phyloP scores from a whole-genome alignment of 2,797 vertebrate species.

The Setipinna tenuifilis region DNA sequence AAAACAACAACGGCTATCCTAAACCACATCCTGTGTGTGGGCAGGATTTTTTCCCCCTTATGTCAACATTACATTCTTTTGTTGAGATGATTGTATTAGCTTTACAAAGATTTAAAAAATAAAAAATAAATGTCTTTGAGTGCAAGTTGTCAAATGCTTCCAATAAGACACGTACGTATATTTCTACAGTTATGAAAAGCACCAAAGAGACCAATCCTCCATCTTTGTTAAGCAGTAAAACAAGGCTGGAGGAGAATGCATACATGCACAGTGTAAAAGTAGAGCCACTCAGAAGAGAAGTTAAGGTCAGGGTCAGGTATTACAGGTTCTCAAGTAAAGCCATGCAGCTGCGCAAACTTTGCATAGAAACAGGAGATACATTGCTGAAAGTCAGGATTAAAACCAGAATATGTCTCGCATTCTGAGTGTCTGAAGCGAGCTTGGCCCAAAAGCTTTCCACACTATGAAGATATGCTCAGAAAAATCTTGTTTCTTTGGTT shows the following conservation, averaged over 20 bases:
- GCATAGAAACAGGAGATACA: background rate
- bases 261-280: background rate
- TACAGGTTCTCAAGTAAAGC: background rate
- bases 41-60: background rate
- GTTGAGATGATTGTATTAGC: conserved; percentile 1
- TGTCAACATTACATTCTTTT: background rate
- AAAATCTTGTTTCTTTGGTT: conserved; percentile 30
- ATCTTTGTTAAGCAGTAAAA: background rate
- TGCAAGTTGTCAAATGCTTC: conserved; percentile 30
- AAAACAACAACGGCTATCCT: background rate
- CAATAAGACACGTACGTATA: background rate
- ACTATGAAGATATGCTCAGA: background rate
- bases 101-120: conserved; percentile 30
- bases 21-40: background rate
- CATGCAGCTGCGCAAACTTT: background rate
- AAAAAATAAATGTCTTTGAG: conserved; percentile 33
- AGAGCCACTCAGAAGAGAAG: background rate
- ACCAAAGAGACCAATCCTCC: background rate
- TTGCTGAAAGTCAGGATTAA: background rate
- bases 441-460: background rate
- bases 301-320: background rate
- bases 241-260: background rate
- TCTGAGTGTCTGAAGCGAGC: background rate
- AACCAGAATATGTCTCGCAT: background rate
- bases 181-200: background rate